Base-by-base conservation (phyloP, 2,888 invertebrate genomes). In the Cephalotes varians region DNA sequence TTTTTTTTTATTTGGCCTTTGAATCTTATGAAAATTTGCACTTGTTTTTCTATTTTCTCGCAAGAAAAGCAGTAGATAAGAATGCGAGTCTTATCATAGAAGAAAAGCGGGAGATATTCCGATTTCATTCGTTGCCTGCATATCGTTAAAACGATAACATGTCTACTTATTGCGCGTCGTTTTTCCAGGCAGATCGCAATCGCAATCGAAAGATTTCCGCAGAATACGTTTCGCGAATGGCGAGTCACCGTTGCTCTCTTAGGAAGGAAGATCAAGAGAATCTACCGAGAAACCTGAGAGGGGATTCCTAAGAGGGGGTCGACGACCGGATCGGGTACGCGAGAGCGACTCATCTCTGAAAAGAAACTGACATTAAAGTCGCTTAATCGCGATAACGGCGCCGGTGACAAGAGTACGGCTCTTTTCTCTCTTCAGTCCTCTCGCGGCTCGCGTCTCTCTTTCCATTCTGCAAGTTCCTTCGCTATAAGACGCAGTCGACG, bases 331-430 rank as follows among this genome's bases (percentile, higher is more conserved):
- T 31, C 77, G 21, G 12, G 51, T 40, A 72, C 54, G 31, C 51
- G 10, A 18, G 72, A 54, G 28, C 37, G 37, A 15, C 28, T 7
- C 40, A 44, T 44, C 73, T 56, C 54, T 71, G 54, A 69, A 56
- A 49, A 77, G 44, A 56, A 72, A 28, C 21, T 44, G n/a, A 51
- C 67, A 31, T 69, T 67, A 69, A 77, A 77, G 72, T 69, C 40
- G 31, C 49, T 65, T 51, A 76, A 76, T 67, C 72, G 56, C 44
- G 40, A 77, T 77, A 71, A 72, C 54, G 54, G 31, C 12, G 31
- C 28, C n/a, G 25, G 37, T 28, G 56, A 54, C 21, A 21, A 31
- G 31, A 56, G 44, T 44, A 31, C 51, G 37, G 2, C 31, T 58
- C 21, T 47, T 15, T 21, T 15, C n/a, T 65, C 40, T 40, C 37